Percentiles rank a stretch among this genome's conserved stretches.
Evolutionary conservation across 2,797 vertebrate genomes (phyloP).

Genomic region (Xiphophorus birchmanni): DNA sequence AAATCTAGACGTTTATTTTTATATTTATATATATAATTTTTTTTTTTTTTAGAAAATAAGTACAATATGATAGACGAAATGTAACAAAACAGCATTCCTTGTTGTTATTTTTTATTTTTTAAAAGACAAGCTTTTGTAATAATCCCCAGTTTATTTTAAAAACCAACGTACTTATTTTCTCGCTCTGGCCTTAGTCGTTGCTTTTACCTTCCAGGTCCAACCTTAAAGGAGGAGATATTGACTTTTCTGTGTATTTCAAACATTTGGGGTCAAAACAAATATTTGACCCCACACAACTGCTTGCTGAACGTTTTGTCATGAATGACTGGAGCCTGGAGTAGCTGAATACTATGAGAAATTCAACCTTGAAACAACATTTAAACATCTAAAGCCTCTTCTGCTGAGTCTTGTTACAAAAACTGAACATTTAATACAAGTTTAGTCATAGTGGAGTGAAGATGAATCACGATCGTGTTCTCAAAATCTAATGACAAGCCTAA

Average conservation of each 20-base stretch:
- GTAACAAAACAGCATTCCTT: neutral
- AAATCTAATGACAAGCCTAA: neutral
- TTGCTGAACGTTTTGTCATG: constrained; percentile 15
- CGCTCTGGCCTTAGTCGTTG: neutral
- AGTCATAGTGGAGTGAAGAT: neutral
- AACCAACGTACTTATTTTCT: neutral
- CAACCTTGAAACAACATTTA: constrained; percentile 2
- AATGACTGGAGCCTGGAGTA: constrained; percentile 11
- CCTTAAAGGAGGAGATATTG: neutral
- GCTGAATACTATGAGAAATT: constrained; percentile 10
- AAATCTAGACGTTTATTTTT: neutral
- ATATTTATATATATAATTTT: too few relatives aligned
- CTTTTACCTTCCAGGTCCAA: neutral
- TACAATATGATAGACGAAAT: neutral
- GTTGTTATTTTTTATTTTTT: neutral
- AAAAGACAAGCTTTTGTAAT: neutral
- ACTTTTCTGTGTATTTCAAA: constrained; percentile 20
- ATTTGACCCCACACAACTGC: constrained; percentile 9
- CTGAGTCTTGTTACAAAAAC: neutral
- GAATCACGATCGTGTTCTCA: neutral
- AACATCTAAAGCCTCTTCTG: constrained; percentile 6
- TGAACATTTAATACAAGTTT: neutral
- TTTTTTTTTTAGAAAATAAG: neutral
- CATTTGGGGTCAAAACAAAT: constrained; percentile 10
- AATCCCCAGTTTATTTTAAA: neutral